Evolutionary conservation across 2,797 vertebrate species (phyloP).

Genomic region (Chrysocyon brachyurus): DNA sequence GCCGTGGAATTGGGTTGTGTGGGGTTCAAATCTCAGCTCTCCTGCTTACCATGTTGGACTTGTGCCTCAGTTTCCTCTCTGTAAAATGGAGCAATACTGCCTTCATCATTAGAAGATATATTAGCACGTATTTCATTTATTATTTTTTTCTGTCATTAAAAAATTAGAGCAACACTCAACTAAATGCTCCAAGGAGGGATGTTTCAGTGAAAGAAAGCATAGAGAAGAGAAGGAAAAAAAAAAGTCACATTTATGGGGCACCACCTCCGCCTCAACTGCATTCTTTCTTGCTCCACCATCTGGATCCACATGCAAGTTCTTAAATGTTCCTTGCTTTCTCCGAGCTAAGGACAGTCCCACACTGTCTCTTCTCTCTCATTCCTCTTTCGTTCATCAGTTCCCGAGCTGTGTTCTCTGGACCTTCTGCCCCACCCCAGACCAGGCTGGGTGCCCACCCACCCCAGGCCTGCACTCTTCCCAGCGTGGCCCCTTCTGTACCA

Average conservation of each 20-base stretch:
- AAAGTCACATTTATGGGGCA: not conserved
- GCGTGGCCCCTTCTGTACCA: not conserved
- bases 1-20: not conserved
- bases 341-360: not conserved
- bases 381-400: not conserved
- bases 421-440: not conserved
- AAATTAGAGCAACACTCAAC: not conserved
- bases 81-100: not conserved
- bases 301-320: not conserved
- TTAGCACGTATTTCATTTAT: not conserved
- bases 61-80: not conserved
- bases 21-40: not conserved
- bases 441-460: not conserved
- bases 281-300: not conserved
- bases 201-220: not conserved
- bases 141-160: not conserved
- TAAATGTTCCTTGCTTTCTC: not conserved
- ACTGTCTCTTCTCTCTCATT: not conserved
- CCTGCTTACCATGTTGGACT: not conserved
- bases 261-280: not conserved
- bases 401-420: not conserved
- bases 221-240: not conserved
- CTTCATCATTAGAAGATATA: not conserved
- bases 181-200: slow-evolving; percentile 28
- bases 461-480: not conserved